A percentile compares a stretch with the other conserved stretches of the same genome.
Conservation (phyloP, 2,888 invertebrate genomes). For the Choreutis nemorana region DNA sequence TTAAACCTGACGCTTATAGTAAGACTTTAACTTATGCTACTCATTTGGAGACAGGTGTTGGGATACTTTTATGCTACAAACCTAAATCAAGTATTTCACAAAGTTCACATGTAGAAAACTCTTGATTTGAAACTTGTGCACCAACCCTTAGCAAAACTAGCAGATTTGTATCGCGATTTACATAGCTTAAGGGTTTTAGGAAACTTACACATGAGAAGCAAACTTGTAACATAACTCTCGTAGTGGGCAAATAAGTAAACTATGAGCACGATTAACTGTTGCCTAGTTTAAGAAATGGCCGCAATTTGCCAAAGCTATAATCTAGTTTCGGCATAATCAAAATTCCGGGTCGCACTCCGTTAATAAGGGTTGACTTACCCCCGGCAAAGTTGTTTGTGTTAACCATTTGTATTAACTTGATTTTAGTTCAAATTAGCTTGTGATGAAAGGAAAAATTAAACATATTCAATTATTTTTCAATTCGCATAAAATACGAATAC, state of each 20-base stretch:
- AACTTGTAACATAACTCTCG: slow-evolving; percentile 45
- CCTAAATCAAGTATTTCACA: neutral
- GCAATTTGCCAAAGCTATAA: slow-evolving; percentile 45
- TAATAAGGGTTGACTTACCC: slow-evolving; percentile 19
- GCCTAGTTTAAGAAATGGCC: slow-evolving; percentile 54
- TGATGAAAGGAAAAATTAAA: too few relatives aligned
- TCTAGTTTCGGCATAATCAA: slow-evolving; percentile 56
- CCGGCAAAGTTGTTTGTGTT: slow-evolving; percentile 1
- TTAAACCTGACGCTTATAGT: too few relatives aligned
- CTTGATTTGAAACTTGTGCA: neutral
- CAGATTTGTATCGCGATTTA: slow-evolving; percentile 40
- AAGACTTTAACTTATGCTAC: too few relatives aligned
- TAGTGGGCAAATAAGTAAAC: slow-evolving; percentile 47
- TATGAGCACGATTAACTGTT: slow-evolving; percentile 52
- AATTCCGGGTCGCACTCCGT: slow-evolving; percentile 48
- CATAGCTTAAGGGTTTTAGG: slow-evolving; percentile 32
- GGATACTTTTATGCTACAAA: too few relatives aligned
- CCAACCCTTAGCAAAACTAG: slow-evolving; percentile 7
- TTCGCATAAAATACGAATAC: too few relatives aligned
- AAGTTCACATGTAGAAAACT: neutral
- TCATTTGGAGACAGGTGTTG: too few relatives aligned
- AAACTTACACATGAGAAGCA: slow-evolving; percentile 22
- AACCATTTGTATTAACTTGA: slow-evolving; percentile 3
- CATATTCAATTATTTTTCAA: too few relatives aligned
- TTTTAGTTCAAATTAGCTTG: too few relatives aligned